phyloP scores from a whole-genome alignment of 2,113 vertebrate genomes.

The Pygoscelis adeliae region DNA sequence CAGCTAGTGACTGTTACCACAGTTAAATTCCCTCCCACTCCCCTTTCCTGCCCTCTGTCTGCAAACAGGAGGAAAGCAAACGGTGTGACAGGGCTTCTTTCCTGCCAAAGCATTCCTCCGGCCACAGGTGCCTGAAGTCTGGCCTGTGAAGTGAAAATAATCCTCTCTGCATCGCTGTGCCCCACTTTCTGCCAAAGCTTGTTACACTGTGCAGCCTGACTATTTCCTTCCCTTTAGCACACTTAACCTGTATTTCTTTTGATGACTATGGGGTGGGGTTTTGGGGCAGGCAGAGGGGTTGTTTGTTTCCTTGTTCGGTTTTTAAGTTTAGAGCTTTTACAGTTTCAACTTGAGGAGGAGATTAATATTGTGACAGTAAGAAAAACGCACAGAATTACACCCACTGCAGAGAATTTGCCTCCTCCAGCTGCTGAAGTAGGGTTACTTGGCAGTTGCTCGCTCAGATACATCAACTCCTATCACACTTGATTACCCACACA shows the following conservation, averaged over 20 bases:
- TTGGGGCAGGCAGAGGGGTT: not conserved
- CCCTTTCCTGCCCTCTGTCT: not conserved
- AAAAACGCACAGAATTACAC: slow-evolving; percentile 5
- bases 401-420: slow-evolving; percentile 40
- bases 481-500: slow-evolving; percentile 68
- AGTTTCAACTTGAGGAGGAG: not conserved
- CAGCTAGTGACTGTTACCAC: not conserved
- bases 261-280: not conserved
- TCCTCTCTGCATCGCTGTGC: not conserved
- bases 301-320: not conserved
- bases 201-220: not conserved
- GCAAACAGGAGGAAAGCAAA: not conserved
- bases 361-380: slow-evolving; percentile 23
- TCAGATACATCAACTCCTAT: not conserved
- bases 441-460: slow-evolving; percentile 40
- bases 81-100: not conserved
- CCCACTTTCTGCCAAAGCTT: not conserved
- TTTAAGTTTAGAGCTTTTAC: not conserved
- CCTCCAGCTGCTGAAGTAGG: not conserved
- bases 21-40: not conserved
- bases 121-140: not conserved
- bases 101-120: not conserved
- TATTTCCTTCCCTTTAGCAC: not conserved
- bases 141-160: not conserved
- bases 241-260: fast-evolving